phyloP scores from a whole-genome alignment of 2,797 vertebrate species.

The Erethizon dorsatum region DNA sequence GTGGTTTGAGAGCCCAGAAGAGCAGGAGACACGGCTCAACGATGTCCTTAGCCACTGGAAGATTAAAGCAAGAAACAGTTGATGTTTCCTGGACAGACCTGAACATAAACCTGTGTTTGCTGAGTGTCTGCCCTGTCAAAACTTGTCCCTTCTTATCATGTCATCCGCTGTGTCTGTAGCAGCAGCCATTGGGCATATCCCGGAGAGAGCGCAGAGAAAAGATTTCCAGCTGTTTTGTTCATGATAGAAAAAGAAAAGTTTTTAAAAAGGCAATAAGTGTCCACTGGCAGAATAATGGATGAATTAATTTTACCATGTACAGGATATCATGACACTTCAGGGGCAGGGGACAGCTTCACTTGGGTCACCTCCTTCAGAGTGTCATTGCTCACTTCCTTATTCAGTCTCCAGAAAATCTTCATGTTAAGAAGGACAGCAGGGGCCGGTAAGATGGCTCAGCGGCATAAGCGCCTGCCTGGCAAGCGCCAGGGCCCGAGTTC shows the following conservation, averaged over 20 bases:
- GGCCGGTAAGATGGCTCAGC: too few relatives aligned
- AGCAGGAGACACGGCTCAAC: background rate
- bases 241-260: background rate
- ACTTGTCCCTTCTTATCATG: background rate
- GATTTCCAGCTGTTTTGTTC: background rate
- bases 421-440: background rate
- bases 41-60: background rate
- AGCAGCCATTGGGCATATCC: background rate
- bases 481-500: too few relatives aligned
- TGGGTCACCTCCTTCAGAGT: background rate
- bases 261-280: background rate
- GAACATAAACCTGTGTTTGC: constrained; percentile 23
- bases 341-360: background rate
- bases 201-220: background rate
- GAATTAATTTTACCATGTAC: background rate
- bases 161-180: background rate
- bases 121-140: constrained; percentile 3
- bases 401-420: constrained; percentile 40
- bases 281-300: background rate
- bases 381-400: background rate
- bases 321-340: background rate
- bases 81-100: background rate
- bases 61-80: background rate
- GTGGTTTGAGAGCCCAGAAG: constrained; percentile 8
- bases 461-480: too few relatives aligned